Evolutionary conservation across 2,113 vertebrate genomes (phyloP).

Genomic region (Tragelaphus buxtoni): DNA sequence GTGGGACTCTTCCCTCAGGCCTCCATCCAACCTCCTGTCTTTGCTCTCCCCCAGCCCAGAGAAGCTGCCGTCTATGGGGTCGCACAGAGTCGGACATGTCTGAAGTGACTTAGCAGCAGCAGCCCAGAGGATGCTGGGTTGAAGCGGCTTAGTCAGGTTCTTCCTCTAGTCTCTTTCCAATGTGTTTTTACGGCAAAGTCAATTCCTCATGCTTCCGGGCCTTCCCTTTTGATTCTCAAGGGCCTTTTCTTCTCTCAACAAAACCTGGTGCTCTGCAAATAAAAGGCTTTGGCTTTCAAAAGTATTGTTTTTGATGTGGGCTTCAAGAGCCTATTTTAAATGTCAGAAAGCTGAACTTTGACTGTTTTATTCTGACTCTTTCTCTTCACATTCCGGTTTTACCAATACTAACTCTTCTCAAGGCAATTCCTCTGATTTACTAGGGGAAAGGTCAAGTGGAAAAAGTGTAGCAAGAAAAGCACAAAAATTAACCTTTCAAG

Average conservation of each 20-base stretch:
- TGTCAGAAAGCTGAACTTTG: slow-evolving; percentile 57
- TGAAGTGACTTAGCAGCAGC: too few species aligned
- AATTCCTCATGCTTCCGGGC: slow-evolving; percentile 32
- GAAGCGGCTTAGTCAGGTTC: neutral
- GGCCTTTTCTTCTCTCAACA: slow-evolving; percentile 60
- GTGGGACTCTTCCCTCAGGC: neutral
- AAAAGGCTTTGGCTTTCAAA: slow-evolving; percentile 65
- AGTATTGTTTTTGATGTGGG: slow-evolving; percentile 64
- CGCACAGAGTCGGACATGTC: too few species aligned
- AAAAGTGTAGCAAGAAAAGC: slow-evolving; percentile 52
- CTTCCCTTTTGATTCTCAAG: slow-evolving; percentile 59
- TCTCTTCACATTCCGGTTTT: slow-evolving; percentile 42
- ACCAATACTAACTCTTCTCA: slow-evolving; percentile 51
- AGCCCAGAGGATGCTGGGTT: neutral
- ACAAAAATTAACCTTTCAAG: slow-evolving; percentile 47
- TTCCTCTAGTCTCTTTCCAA: slow-evolving; percentile 18
- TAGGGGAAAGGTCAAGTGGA: slow-evolving; percentile 69
- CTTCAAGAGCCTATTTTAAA: slow-evolving; percentile 70
- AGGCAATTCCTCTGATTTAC: slow-evolving; percentile 57
- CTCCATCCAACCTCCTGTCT: neutral
- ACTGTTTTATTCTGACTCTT: slow-evolving; percentile 46
- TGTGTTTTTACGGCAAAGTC: neutral
- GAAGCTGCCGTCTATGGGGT: neutral
- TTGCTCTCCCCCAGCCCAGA: neutral
- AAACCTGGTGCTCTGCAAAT: slow-evolving; percentile 60